phyloP scores from a whole-genome alignment of 2,113 vertebrate species.

The Caracal caracal region DNA sequence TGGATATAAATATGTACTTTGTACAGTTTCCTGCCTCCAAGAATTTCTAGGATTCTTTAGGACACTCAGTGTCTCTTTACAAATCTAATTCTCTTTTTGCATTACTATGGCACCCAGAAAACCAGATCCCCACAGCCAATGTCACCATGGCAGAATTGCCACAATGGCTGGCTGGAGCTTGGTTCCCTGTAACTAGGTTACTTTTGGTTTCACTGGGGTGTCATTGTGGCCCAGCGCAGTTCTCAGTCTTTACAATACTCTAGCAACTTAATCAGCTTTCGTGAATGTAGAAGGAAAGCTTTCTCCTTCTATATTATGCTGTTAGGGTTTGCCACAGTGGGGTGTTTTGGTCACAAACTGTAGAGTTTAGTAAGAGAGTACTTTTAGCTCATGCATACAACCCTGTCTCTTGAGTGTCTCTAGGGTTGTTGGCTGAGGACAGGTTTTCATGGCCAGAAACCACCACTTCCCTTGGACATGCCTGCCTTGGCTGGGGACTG shows the following conservation, averaged over 20 bases:
- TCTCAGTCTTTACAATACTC: neutral
- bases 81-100: neutral
- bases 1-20: neutral
- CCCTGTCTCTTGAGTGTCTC: neutral
- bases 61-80: neutral
- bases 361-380: neutral
- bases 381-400: neutral
- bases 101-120: neutral
- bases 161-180: neutral
- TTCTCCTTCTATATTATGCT: neutral
- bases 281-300: neutral
- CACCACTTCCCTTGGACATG: neutral
- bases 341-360: neutral
- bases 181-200: neutral
- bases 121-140: neutral
- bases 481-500: neutral
- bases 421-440: neutral
- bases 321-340: neutral
- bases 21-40: neutral
- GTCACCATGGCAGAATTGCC: neutral
- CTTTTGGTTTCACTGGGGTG: neutral
- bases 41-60: neutral
- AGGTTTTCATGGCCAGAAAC: neutral
- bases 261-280: neutral
- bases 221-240: neutral